These are phyloP conservation scores for Drosophila mayaguana DNA, from an alignment of 2,888 invertebrate species.

Conservation along the genomic window DNA sequence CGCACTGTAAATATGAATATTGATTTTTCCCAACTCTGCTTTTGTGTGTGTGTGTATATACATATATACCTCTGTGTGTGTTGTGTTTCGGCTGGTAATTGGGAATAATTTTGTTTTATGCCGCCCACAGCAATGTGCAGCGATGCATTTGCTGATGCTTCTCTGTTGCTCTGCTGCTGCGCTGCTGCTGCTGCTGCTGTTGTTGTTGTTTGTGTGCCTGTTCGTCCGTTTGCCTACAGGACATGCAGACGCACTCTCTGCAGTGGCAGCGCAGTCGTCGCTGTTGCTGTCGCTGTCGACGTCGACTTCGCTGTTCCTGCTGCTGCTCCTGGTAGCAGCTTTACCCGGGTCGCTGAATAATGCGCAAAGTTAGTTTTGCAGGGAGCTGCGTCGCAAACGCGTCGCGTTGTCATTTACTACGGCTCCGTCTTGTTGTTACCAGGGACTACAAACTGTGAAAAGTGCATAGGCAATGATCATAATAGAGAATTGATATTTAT, in stretches of 20 bases:
- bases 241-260: constrained; percentile 13
- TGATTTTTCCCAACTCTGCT: constrained; percentile 65
- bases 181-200: constrained; percentile 23
- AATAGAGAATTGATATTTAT: not conserved
- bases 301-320: constrained; percentile 1
- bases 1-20: constrained; percentile 71
- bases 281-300: constrained; percentile 17
- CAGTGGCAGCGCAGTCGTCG: constrained; percentile 10
- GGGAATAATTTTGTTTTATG: constrained; percentile 35
- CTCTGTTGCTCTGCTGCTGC: constrained; percentile 26
- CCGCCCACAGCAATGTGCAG: constrained; percentile 36
- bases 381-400: constrained; percentile 73
- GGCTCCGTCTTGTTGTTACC: constrained; percentile 2
- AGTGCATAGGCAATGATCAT: constrained; percentile 27
- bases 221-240: constrained; percentile 6
- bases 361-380: constrained; percentile 82
- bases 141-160: constrained; percentile 51
- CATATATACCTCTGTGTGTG: not conserved
- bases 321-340: constrained; percentile 42
- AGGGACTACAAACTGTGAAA: constrained; percentile 12
- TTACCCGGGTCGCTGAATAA: constrained; percentile 78
- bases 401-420: constrained; percentile 47
- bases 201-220: constrained; percentile 23
- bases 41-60: constrained; percentile 11
- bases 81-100: constrained; percentile 18